Percentiles rank a stretch among this genome's conserved stretches.
Evolutionary conservation across 53 echinoderm and acorn worm species (phyloP).

Genomic region (Hippasteria phrygiana): DNA sequence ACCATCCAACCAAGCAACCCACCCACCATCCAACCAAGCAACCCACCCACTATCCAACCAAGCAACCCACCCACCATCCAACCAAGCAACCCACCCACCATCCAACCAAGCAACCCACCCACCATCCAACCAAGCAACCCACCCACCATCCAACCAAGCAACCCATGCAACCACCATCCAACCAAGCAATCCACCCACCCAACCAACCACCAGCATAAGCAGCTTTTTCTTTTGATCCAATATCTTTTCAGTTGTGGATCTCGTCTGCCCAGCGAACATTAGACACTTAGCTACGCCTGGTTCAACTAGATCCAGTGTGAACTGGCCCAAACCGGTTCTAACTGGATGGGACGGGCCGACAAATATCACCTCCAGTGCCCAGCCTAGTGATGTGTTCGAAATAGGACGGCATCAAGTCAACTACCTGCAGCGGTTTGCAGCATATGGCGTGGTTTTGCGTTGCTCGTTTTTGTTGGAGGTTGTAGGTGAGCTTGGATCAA

Average conservation of each 20-base stretch:
- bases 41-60: too few relatives aligned
- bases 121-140: too few relatives aligned
- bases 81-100: too few relatives aligned
- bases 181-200: too few relatives aligned
- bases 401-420: conserved; percentile 3
- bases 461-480: not conserved
- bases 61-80: too few relatives aligned
- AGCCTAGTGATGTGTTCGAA: not conserved
- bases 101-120: too few relatives aligned
- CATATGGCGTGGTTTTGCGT: not conserved
- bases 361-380: not conserved
- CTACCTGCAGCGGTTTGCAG: conserved; percentile 8
- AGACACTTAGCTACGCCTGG: not conserved
- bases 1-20: too few relatives aligned
- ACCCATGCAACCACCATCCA: too few relatives aligned
- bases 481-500: not conserved
- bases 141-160: too few relatives aligned
- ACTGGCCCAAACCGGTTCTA: conserved; percentile 22
- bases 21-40: too few relatives aligned
- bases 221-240: not conserved
- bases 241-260: not conserved
- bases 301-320: not conserved
- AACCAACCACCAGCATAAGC: too few relatives aligned
- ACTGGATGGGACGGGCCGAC: conserved; percentile 3
- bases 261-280: conserved; percentile 22